Conservation (phyloP, 2,113 vertebrate species). For the Numenius arquata region DNA sequence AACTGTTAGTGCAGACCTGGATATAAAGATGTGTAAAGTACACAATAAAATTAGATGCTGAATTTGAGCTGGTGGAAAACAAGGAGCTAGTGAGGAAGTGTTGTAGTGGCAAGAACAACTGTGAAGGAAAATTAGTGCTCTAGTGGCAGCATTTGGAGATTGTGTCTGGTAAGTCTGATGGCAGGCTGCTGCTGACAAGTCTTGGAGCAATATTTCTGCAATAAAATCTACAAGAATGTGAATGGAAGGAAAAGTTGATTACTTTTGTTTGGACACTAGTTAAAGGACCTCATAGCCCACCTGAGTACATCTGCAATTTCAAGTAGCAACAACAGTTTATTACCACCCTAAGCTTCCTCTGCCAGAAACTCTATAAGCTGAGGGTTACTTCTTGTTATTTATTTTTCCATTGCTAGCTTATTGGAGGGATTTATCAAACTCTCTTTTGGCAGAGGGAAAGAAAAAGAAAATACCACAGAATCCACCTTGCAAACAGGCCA, state of each 20-base stretch:
- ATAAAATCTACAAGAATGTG: background rate
- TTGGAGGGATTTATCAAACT: background rate
- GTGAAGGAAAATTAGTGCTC: background rate
- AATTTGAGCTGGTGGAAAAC: background rate
- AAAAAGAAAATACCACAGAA: background rate
- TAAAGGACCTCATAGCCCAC: background rate
- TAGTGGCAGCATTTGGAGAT: background rate
- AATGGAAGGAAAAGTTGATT: background rate
- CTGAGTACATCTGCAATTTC: background rate
- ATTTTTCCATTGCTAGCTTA: background rate
- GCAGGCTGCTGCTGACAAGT: background rate
- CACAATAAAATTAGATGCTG: background rate
- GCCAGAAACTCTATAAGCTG: background rate
- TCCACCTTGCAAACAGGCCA: background rate
- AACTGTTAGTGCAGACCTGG: background rate
- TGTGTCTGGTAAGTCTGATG: background rate
- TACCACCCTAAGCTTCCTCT: background rate
- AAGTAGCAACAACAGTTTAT: background rate
- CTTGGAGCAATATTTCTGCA: background rate
- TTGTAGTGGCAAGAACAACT: background rate
- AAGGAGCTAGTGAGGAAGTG: background rate
- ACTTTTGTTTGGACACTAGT: background rate
- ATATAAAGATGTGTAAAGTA: background rate
- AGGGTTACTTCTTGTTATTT: background rate
- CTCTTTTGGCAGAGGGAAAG: background rate